Base-by-base conservation (phyloP, 2,888 invertebrate species). In the Drosophila ustulata region DNA sequence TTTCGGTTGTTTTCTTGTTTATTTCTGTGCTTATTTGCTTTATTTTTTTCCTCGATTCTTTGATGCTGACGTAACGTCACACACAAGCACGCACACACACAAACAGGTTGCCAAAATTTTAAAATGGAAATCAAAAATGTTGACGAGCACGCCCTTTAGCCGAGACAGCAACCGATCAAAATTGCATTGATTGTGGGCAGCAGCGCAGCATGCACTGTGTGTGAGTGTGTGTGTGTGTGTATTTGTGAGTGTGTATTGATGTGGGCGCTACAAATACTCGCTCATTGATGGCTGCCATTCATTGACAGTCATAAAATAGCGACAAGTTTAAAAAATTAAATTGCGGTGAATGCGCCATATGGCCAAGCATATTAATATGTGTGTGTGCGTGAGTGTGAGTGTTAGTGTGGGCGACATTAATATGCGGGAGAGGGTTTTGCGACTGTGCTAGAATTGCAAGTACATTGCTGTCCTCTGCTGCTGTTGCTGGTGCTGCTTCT, bases 251-350 rank as follows among this genome's bases (percentile, higher is more conserved):
- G 37, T 71, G 13, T 23, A 28, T 51, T 56, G 43, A 47, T 45
- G 79, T 76, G 83, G 78, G 82, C 81, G 84, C 64, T 18, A 71
- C 61, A 71, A 66, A 28, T 64, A 51, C 46, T 53, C 71, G 59
- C 70, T 84, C 82, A 82, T 82, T 82, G 80, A 84, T 80, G 63
- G 47, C 66, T 80, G 75, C 47, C 80, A 85, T 82, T 82, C 82
- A 82, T 78, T 58, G 13, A 56, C 34, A 63, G 32, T 34, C 47
- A 58, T 43, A 57, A 18, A 18, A 41, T 28, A 69, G 34, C 43
- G 18, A 30, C 51, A 37, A 47, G 47, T 49, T 47, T 51, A 30
- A 58, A 72, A 66, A 59, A 64, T 67, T 37, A 25, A 62, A 51
- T 68, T 68, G 61, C 62, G 65, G 28, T 25, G 49, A 62, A 65